Evolutionary conservation across 2,888 invertebrate genomes (phyloP).

Genomic region (Acleris holmiana): DNA sequence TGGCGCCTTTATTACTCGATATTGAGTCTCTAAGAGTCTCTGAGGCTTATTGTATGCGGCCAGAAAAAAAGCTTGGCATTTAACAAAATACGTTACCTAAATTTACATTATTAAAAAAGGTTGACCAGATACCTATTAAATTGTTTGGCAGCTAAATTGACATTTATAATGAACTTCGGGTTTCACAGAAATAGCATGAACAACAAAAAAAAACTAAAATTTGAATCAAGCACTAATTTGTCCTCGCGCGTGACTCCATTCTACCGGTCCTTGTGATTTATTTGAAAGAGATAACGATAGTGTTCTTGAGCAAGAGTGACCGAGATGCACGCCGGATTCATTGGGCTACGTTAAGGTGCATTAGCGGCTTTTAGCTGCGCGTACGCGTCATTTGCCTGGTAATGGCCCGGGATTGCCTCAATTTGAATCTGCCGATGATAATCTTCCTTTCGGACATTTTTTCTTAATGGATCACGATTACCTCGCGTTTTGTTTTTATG

Average conservation of each 20-base stretch:
- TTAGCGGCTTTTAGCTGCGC: slow-evolving; percentile 74
- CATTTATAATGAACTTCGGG: slow-evolving; percentile 3
- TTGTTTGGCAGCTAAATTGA: background rate
- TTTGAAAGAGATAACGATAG: slow-evolving; percentile 51
- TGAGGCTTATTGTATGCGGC: slow-evolving; percentile 16
- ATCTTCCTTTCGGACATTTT: slow-evolving; percentile 54
- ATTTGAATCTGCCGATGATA: slow-evolving; percentile 66
- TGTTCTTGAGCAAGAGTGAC: slow-evolving; percentile 44
- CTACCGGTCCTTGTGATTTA: slow-evolving; percentile 58
- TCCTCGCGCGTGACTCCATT: slow-evolving; percentile 67
- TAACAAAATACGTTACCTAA: slow-evolving; percentile 21
- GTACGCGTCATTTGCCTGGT: slow-evolving; percentile 70
- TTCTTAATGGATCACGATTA: slow-evolving; percentile 57
- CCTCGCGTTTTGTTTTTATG: slow-evolving; percentile 35
- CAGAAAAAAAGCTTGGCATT: slow-evolving; percentile 18
- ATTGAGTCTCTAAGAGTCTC: slow-evolving; percentile 16
- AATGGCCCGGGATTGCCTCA: slow-evolving; percentile 71
- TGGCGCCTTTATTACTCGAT: slow-evolving; percentile 43
- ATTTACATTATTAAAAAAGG: slow-evolving; percentile 8
- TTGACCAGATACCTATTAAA: slow-evolving; percentile 2
- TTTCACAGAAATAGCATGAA: slow-evolving; percentile 20
- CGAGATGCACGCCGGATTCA: slow-evolving; percentile 48
- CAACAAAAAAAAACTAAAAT: slow-evolving; percentile 3
- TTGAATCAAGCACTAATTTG: slow-evolving; percentile 58
- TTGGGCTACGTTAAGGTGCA: slow-evolving; percentile 60